phyloP scores from a whole-genome alignment of 2,113 vertebrate genomes.

The Eclectus roratus region DNA sequence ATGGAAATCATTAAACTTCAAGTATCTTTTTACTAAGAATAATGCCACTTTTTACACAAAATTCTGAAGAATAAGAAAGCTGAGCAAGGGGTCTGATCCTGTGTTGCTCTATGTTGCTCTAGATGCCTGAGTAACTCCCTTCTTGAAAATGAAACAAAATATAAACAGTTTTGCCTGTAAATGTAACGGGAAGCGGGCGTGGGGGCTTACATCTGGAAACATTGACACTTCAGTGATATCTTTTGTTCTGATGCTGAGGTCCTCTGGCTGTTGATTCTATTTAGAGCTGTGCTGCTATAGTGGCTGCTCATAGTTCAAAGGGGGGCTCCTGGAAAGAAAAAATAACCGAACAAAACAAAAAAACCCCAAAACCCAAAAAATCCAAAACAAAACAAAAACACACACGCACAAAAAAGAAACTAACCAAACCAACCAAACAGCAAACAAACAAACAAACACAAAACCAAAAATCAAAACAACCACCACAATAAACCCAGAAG shows the following conservation, averaged over 20 bases:
- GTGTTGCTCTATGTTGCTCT: background rate
- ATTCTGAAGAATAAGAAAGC: background rate
- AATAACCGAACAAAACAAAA: background rate
- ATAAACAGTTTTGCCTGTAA: background rate
- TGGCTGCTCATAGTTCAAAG: background rate
- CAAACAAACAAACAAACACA: background rate
- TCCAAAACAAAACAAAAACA: background rate
- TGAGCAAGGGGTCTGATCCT: background rate
- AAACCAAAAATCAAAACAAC: background rate
- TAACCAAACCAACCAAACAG: background rate
- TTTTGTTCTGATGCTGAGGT: background rate
- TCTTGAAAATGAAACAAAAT: background rate
- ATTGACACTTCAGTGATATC: background rate
- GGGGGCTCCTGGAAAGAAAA: background rate
- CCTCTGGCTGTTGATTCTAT: background rate
- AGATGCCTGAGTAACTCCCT: background rate
- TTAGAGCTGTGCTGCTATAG: background rate
- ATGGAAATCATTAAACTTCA: slow-evolving; percentile 4
- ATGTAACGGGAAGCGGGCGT: background rate
- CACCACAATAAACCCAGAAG: background rate
- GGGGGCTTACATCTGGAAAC: background rate
- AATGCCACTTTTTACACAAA: background rate
- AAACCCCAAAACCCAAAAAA: background rate
- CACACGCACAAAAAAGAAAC: background rate
- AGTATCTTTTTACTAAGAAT: background rate